Conservation (phyloP, 2,797 vertebrate species). For the Crocodylus rhombifer region DNA sequence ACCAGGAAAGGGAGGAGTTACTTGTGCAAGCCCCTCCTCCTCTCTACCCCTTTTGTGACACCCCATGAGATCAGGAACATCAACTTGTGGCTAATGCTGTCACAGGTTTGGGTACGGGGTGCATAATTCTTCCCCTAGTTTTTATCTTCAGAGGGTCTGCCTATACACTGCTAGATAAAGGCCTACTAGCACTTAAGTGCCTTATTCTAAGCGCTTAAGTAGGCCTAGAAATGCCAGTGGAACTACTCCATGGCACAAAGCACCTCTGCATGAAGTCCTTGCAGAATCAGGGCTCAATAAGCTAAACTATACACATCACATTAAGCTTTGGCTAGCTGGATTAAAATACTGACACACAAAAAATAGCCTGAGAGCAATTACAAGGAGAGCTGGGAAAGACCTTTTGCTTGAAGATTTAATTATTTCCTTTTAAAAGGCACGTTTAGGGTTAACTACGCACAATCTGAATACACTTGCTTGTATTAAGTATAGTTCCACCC, state of each 20-base stretch:
- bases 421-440: no score
- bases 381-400: background rate
- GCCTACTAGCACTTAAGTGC: background rate
- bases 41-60: background rate
- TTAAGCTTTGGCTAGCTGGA: background rate
- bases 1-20: background rate
- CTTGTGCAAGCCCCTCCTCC: background rate
- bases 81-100: background rate
- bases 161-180: background rate
- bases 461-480: background rate
- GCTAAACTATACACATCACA: background rate
- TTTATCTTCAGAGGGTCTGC: accelerated
- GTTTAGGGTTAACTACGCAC: no score
- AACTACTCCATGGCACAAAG: background rate
- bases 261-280: accelerated
- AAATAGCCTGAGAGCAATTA: background rate
- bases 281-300: background rate
- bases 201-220: background rate
- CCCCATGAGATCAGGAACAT: background rate
- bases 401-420: no score
- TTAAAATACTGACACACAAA: background rate
- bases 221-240: background rate
- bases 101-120: background rate
- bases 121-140: background rate
- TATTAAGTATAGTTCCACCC: background rate